Percentiles rank a stretch among this genome's conserved stretches.
Conservation (phyloP, 1,140 invertebrate species). For the Danaus plexippus region DNA sequence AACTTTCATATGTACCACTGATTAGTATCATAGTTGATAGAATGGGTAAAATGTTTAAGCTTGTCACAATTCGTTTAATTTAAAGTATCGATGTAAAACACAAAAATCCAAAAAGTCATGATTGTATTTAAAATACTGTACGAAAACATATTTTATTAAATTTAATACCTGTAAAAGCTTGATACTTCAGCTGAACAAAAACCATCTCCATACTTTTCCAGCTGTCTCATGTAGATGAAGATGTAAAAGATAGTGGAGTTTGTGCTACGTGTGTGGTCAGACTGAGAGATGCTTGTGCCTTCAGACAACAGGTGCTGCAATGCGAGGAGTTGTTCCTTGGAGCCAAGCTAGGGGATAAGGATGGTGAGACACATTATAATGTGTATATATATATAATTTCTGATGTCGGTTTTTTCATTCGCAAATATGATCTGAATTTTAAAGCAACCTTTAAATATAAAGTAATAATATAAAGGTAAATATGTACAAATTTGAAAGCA, state of each 20-base stretch:
- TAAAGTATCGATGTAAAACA: too few species aligned
- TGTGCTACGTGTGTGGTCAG: constrained; percentile 57
- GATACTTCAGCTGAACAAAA: too few species aligned
- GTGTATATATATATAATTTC: not conserved
- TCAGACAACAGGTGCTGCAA: constrained; percentile 49
- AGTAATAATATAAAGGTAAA: not conserved
- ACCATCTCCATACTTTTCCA: constrained; percentile 19
- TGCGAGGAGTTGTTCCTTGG: constrained; percentile 53
- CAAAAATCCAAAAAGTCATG: too few species aligned
- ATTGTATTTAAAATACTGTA: too few species aligned
- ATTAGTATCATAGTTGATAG: not conserved
- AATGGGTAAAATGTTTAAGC: too few species aligned
- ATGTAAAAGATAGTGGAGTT: constrained; percentile 45
- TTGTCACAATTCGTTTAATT: too few species aligned
- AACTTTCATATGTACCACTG: constrained; percentile 6
- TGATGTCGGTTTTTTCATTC: too few species aligned
- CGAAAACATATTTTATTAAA: too few species aligned
- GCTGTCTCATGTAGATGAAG: constrained; percentile 53
- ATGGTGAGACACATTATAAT: constrained; percentile 19
- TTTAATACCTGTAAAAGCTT: too few species aligned
- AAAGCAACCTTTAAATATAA: too few species aligned
- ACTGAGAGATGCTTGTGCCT: constrained; percentile 47
- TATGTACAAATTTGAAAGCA: too few species aligned
- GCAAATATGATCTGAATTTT: too few species aligned
- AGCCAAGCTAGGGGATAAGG: constrained; percentile 42